These are phyloP conservation scores for Cichladusa arquata DNA, from an alignment of 2,113 vertebrate genomes.

Conservation along the genomic window DNA sequence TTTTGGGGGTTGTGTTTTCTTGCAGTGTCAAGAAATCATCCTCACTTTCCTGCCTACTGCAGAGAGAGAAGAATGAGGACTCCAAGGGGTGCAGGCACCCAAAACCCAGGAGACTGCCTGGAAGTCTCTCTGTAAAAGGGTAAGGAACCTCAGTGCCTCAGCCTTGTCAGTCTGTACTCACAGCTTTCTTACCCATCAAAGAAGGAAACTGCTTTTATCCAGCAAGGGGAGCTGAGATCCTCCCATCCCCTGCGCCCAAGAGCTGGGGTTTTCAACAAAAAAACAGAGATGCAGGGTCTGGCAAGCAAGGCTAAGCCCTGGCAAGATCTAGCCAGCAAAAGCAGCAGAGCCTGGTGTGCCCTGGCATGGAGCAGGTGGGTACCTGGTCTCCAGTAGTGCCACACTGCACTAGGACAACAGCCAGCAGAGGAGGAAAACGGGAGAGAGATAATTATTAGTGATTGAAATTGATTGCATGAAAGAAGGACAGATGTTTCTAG, in stretches of 20 bases:
- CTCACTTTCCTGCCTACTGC: background rate
- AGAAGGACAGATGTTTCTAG: slow-evolving; percentile 64
- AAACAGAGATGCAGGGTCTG: background rate
- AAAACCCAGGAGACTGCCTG: background rate
- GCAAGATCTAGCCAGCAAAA: background rate
- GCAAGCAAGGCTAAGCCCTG: background rate
- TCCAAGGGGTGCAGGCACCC: background rate
- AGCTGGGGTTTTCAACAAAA: background rate
- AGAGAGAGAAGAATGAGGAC: background rate
- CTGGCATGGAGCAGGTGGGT: background rate
- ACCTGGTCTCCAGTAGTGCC: background rate
- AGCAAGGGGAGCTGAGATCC: background rate
- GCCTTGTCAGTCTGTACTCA: background rate
- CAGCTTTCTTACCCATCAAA: background rate
- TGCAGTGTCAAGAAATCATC: background rate
- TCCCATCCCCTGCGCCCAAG: background rate
- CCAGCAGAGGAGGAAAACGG: slow-evolving; percentile 32
- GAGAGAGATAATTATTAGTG: slow-evolving; percentile 64
- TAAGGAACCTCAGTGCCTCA: background rate
- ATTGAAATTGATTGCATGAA: slow-evolving; percentile 64
- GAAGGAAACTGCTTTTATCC: background rate
- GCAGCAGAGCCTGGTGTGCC: background rate
- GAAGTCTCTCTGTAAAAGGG: background rate
- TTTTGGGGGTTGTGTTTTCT: background rate
- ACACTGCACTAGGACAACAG: background rate